Evolutionary conservation across 2,888 invertebrate species (phyloP).

Genomic region (Volucella bombylans): DNA sequence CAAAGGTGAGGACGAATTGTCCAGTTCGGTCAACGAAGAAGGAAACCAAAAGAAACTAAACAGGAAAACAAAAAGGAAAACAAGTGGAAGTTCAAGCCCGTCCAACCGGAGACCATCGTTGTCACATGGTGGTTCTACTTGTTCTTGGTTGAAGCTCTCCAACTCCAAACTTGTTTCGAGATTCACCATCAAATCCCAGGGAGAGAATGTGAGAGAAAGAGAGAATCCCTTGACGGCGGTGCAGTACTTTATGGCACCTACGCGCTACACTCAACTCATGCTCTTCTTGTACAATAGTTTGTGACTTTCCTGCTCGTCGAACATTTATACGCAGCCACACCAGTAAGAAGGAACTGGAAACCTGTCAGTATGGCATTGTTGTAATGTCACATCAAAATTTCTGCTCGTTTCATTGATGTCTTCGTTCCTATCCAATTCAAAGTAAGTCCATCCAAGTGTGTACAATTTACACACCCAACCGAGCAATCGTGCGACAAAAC

Average conservation of each 20-base stretch:
- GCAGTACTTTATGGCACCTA: conserved; percentile 71
- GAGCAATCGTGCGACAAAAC: conserved; percentile 72
- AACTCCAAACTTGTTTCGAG: conserved; percentile 57
- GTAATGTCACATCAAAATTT: conserved; percentile 66
- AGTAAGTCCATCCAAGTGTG: conserved; percentile 65
- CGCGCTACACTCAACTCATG: conserved; percentile 25
- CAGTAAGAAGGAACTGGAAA: conserved; percentile 49
- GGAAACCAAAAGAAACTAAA: conserved; percentile 14
- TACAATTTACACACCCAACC: conserved; percentile 71
- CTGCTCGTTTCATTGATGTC: conserved; percentile 71
- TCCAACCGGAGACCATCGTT: conserved; percentile 46
- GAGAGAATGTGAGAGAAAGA: conserved; percentile 19
- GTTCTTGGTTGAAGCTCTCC: conserved; percentile 46
- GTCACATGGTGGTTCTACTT: conserved; percentile 73
- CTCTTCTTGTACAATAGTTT: conserved; percentile 50
- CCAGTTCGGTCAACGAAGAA: conserved; percentile 47
- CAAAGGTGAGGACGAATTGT: conserved; percentile 60
- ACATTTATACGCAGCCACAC: conserved; percentile 38
- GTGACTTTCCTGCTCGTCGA: conserved; percentile 60
- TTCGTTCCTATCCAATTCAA: background rate
- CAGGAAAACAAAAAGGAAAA: conserved; percentile 11
- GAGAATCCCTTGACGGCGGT: conserved; percentile 35
- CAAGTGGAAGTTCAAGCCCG: conserved; percentile 69
- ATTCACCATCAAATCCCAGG: conserved; percentile 5
- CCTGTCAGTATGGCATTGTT: conserved; percentile 72